Conservation (phyloP, 2,113 vertebrate species). For the Taurulus bubalis region DNA sequence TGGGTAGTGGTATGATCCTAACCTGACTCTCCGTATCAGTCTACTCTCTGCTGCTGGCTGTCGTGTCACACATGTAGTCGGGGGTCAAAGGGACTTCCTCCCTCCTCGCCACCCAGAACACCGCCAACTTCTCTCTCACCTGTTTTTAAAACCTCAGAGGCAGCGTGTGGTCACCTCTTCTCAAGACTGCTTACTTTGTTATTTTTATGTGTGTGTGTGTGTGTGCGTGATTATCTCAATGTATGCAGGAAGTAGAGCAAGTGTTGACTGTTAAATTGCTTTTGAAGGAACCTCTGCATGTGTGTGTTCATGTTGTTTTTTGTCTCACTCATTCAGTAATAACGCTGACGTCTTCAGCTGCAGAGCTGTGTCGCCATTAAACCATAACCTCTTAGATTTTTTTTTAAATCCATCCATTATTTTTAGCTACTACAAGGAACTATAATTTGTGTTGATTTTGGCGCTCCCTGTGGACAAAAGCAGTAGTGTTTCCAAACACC, state of each 20-base stretch:
- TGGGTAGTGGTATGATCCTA: slow-evolving; percentile 94
- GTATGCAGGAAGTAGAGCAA: slow-evolving; percentile 18
- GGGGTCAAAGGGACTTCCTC: slow-evolving; percentile 30
- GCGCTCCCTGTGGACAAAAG: neutral
- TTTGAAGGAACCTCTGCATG: slow-evolving; percentile 45
- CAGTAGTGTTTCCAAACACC: neutral
- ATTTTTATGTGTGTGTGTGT: slow-evolving; percentile 9
- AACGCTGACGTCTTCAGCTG: slow-evolving; percentile 27
- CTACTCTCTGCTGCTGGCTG: slow-evolving; percentile 90
- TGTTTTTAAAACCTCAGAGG: slow-evolving; percentile 49
- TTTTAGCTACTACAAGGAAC: slow-evolving; percentile 3
- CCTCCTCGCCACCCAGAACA: slow-evolving; percentile 68
- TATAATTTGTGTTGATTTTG: neutral
- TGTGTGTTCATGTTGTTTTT: slow-evolving; percentile 32
- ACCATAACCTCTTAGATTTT: neutral
- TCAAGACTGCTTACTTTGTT: slow-evolving; percentile 53
- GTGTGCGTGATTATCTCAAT: slow-evolving; percentile 18
- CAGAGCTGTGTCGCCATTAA: slow-evolving; percentile 27
- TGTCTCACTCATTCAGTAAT: slow-evolving; percentile 18
- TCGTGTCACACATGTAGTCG: slow-evolving; percentile 71
- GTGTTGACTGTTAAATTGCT: neutral
- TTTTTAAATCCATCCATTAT: neutral
- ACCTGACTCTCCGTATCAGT: slow-evolving; percentile 86
- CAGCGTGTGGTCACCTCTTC: slow-evolving; percentile 74
- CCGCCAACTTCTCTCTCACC: slow-evolving; percentile 66